Evolutionary conservation across 2,797 vertebrate genomes (phyloP).

Genomic region (Melanotaenia boesemani): DNA sequence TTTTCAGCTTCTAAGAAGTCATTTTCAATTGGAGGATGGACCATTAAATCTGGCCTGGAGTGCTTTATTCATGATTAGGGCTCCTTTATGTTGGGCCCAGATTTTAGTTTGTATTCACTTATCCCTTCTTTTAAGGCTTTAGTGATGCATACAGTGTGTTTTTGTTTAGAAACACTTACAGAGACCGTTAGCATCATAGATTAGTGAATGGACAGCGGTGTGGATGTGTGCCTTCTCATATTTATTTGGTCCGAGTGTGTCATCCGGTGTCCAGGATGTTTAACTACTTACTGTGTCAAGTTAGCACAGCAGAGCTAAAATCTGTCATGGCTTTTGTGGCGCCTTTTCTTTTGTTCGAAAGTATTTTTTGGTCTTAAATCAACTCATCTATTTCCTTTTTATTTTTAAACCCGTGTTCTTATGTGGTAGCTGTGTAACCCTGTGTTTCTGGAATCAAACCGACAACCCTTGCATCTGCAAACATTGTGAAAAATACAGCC

Average conservation of each 20-base stretch:
- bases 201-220: not conserved
- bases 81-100: not conserved
- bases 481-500: slow-evolving; percentile 17
- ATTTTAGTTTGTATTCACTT: not conserved
- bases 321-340: not conserved
- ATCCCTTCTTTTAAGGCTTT: not conserved
- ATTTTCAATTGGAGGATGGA: not conserved
- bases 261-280: slow-evolving; percentile 13
- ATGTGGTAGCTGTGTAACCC: not conserved
- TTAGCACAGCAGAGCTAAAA: not conserved
- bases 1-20: not conserved
- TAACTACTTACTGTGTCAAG: slow-evolving; percentile 12
- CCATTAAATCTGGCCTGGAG: not conserved
- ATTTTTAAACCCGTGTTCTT: not conserved
- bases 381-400: slow-evolving; percentile 11
- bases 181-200: not conserved
- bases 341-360: not conserved
- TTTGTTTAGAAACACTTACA: not conserved
- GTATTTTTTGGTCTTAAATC: slow-evolving; percentile 6
- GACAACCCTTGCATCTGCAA: slow-evolving; percentile 30
- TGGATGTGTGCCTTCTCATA: slow-evolving; percentile 10
- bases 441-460: slow-evolving; percentile 28
- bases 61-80: no score
- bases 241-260: slow-evolving; percentile 34
- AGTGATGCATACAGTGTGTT: not conserved